Conservation (phyloP, 2,113 vertebrate species). For the Halichoeres trimaculatus region DNA sequence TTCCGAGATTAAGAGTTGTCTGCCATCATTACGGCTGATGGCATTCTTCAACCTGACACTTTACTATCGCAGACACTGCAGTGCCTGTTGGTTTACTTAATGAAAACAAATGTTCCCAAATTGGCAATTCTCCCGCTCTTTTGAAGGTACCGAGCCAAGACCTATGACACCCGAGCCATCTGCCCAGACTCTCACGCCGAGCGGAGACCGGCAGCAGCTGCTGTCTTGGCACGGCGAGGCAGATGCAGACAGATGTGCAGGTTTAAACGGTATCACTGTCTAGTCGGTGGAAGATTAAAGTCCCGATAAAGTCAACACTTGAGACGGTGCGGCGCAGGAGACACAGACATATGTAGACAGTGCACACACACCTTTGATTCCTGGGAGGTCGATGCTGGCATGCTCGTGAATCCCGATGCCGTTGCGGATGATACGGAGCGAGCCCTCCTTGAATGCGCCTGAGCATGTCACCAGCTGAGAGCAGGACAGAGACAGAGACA, state of each 20-base stretch:
- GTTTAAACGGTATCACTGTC: conserved; percentile 26
- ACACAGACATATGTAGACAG: conserved; percentile 3
- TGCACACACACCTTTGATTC: conserved; percentile 92
- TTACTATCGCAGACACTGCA: conserved; percentile 1
- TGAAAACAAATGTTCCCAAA: conserved; percentile 54
- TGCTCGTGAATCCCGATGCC: conserved; percentile 99
- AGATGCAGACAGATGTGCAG: conserved; percentile 50
- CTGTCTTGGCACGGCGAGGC: conserved; percentile 16
- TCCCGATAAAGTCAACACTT: conserved; percentile 28
- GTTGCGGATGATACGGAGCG: conserved; percentile 95
- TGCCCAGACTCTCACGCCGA: conserved; percentile 19
- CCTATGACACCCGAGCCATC: conserved; percentile 44
- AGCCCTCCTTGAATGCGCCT: conserved; percentile 97
- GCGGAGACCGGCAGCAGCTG: conserved; percentile 38
- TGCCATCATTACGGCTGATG: conserved; percentile 30
- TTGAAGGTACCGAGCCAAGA: conserved; percentile 15
- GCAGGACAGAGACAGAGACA: conserved; percentile 28
- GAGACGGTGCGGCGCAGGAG: conserved; percentile 4
- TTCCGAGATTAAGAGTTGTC: conserved; percentile 49
- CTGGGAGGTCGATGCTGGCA: conserved; percentile 97
- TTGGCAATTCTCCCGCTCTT: conserved; percentile 21
- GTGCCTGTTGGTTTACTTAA: conserved; percentile 26
- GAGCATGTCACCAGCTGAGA: conserved; percentile 96
- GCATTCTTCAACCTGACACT: conserved; percentile 33
- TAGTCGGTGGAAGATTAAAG: conserved; percentile 26